Evolutionary conservation across 2,797 vertebrate species (phyloP), one percentile per base, ranked within the genome.

Genomic region (Holocentrus rufus): DNA sequence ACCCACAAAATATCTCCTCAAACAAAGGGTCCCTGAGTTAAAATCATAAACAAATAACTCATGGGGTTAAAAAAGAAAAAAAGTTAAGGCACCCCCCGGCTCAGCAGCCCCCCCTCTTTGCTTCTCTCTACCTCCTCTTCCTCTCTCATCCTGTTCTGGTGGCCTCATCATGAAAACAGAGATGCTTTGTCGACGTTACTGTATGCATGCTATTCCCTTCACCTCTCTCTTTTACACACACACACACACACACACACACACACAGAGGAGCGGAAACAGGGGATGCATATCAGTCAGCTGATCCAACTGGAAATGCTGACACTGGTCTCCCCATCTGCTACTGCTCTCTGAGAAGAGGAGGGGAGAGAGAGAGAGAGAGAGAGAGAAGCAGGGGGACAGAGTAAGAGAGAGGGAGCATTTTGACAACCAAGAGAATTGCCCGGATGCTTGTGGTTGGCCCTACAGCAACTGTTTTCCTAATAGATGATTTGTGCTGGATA

Each of bases 271-370:
- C 52, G 74, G 88, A 91, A 89, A 83, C 71, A 87, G 62, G 63
- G 81, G 83, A 89, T 88, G 84, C 83, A 87, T 85, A 86, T 86
- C 84, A 46, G 84, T 91, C 88, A 92, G 89, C 88, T 91, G 90
- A 92, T 92, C 85, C 83, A 73, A 68, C 78, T 84, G 86, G 86
- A 92, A 91, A 90, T 84, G 90, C 90, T 92, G 85, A 91, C 88
- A 86, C 76, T 30, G 75, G 76, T 79, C 85, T 84, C 76, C 80
- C 74, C 81, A 82, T 91, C 87, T 91, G 89, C 82, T 77, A 4
- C 70, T 49, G 77, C 76, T 80, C 65, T 77, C 79, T 69, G 65
- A 77, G 73, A 76, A 54, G 7, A 31, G 50, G 39, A 13, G 39
- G 42, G 49, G 36, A 46, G 47, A 55, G 30, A 62, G 49, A n/a